phyloP scores from a whole-genome alignment of 2,888 invertebrate species.

The Dyspetes luteomarginatus region DNA sequence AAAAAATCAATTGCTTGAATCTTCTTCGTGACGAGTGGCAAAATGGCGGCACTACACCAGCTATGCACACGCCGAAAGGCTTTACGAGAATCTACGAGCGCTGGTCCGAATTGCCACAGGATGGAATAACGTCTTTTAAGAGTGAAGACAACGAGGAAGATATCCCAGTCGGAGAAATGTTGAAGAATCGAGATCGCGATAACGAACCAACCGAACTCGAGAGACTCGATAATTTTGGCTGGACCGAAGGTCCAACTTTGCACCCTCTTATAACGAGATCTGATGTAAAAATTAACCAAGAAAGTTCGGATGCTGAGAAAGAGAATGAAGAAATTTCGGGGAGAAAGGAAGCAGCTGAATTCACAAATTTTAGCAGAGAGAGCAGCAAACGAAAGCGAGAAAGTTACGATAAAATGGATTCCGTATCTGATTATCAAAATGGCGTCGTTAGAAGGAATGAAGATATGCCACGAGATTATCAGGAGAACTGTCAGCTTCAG shows the following conservation, averaged over 20 bases:
- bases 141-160: slow-evolving; percentile 58
- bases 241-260: slow-evolving; percentile 54
- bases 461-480: slow-evolving; percentile 52
- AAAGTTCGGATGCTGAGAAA: slow-evolving; percentile 33
- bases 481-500: slow-evolving; percentile 58
- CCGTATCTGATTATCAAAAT: slow-evolving; percentile 13
- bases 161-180: too few relatives aligned
- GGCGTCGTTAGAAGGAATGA: slow-evolving; percentile 1
- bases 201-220: slow-evolving; percentile 48
- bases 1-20: slow-evolving; percentile 62
- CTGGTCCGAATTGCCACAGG: slow-evolving; percentile 33
- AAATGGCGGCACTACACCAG: slow-evolving; percentile 48
- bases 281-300: background rate
- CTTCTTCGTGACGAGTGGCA: slow-evolving; percentile 69
- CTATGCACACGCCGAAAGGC: slow-evolving; percentile 50
- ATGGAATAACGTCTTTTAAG: too few relatives aligned
- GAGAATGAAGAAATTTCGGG: slow-evolving; percentile 13
- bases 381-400: slow-evolving; percentile 5
- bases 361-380: too few relatives aligned
- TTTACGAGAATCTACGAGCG: slow-evolving; percentile 57
- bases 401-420: background rate
- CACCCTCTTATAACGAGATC: background rate
- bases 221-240: slow-evolving; percentile 58
- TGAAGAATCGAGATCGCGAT: slow-evolving; percentile 20
- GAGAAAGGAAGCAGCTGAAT: slow-evolving; percentile 7